Evolutionary conservation across 2,888 invertebrate genomes (phyloP).

Genomic region (Amiota communis): DNA sequence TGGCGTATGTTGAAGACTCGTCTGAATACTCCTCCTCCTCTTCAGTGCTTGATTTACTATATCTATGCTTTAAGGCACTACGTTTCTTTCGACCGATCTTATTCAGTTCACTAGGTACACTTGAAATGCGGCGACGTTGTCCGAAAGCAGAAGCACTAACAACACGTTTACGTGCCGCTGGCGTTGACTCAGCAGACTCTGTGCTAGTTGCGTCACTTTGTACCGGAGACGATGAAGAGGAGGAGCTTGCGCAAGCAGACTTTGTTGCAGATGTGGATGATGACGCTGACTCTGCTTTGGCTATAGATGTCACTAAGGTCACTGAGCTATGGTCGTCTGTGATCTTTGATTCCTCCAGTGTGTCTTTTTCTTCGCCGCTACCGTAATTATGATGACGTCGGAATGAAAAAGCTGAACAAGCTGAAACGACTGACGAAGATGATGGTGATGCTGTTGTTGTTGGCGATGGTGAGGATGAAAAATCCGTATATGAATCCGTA

Average conservation of each 20-base stretch:
- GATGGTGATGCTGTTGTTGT: constrained; percentile 27
- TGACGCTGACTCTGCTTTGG: not conserved
- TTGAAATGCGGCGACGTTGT: constrained; percentile 46
- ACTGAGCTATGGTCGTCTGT: constrained; percentile 8
- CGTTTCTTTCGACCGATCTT: constrained; percentile 56
- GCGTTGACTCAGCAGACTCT: constrained; percentile 38
- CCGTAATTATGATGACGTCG: constrained; percentile 18
- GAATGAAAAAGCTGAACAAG: constrained; percentile 24
- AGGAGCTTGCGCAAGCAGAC: not conserved
- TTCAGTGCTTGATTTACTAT: constrained; percentile 32
- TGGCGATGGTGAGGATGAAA: constrained; percentile 44
- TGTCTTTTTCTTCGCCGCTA: constrained; percentile 15
- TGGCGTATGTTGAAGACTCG: not conserved
- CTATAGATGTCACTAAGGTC: not conserved
- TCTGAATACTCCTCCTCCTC: constrained; percentile 40
- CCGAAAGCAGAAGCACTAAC: constrained; percentile 9
- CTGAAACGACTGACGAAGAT: constrained; percentile 16
- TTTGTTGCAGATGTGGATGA: not conserved
- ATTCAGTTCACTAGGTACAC: constrained; percentile 68
- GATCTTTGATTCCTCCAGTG: constrained; percentile 36
- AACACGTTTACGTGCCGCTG: constrained; percentile 35
- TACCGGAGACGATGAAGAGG: not conserved
- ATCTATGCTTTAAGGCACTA: constrained; percentile 4
- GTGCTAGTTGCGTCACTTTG: constrained; percentile 28
- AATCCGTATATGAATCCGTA: constrained; percentile 42